Percentiles rank a stretch among this genome's conserved stretches.
These are phyloP conservation scores for Lucinisca nassula DNA, from an alignment of 2,888 invertebrate genomes.

Conservation along the genomic window DNA sequence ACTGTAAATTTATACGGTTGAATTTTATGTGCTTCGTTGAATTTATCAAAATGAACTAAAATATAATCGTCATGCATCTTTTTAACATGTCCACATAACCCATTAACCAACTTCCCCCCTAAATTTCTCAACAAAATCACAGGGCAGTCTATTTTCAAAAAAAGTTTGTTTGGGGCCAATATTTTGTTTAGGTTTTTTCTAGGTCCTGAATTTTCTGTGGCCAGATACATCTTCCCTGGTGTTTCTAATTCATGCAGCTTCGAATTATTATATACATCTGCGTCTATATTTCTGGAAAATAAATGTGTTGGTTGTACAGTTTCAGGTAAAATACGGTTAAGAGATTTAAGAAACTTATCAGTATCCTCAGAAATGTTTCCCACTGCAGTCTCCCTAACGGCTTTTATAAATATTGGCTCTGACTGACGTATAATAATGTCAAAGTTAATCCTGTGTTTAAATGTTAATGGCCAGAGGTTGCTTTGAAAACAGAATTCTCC, in stretches of 20 bases:
- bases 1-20: not conserved
- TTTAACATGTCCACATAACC: constrained; percentile 36
- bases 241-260: not conserved
- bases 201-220: constrained; percentile 28
- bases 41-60: not conserved
- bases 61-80: not conserved
- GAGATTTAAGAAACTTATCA: not conserved
- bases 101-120: constrained; percentile 38
- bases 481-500: not conserved
- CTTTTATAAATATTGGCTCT: not conserved
- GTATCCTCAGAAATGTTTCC: not conserved
- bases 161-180: constrained; percentile 26
- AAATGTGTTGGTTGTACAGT: not conserved
- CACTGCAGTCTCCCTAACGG: not conserved
- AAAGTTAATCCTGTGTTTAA: not conserved
- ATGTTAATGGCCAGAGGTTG: not conserved
- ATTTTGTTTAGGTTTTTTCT: constrained; percentile 5
- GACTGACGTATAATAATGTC: not conserved
- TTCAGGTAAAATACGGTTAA: not conserved
- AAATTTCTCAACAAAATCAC: constrained; percentile 44
- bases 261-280: not conserved
- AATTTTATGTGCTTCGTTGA: not conserved
- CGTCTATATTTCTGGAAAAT: not conserved
- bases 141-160: constrained; percentile 44
- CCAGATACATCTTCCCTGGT: not conserved